Base-by-base conservation (phyloP, 2,888 invertebrate genomes). In the Dione vanillae region DNA sequence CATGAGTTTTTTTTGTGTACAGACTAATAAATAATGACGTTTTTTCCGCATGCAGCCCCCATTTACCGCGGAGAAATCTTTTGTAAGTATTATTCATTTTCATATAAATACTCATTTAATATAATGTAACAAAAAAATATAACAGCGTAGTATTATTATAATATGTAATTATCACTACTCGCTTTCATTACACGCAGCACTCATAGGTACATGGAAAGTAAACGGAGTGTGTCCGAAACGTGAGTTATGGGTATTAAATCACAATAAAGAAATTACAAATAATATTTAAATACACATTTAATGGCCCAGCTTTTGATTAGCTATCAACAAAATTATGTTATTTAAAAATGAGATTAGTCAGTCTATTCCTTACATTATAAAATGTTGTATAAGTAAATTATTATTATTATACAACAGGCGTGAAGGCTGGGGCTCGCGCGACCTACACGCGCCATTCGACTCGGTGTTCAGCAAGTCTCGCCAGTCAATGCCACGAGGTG, bases 391-490 rank as follows among this genome's bases (percentile, higher is more conserved):
- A n/a, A n/a, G n/a, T n/a, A n/a, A n/a, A n/a, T n/a, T n/a, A n/a
- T n/a, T n/a, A n/a, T n/a, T n/a, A n/a, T n/a, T n/a, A n/a, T n/a
- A n/a, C n/a, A n/a, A 71, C 86, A 92, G 93, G 79, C 92, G 93
- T 79, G 94, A 92, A 74, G 94, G 93, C 40, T 92, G 92, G 90
- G 91, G 94, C 51, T 95, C 96, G 75, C 95, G 96, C 79, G 96
- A 96, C 84, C 86, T 96, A 83, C 95, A 95, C 81, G 94, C 95
- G 62, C 96, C 96, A 83, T 95, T 96, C 89, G 96, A 96, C 82
- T 95, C 95, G 71, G 95, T 96, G 90, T 96, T 96, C 93, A 95
- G 94, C 83, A 94, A 93, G 85, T 79, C 85, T 70, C 90, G 91
- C 79, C 84, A 94, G 82, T 94, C 94, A 79, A 90, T 95, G 90